Evolutionary conservation across 2,797 vertebrate species (phyloP).

Genomic region (Anas capensis): DNA sequence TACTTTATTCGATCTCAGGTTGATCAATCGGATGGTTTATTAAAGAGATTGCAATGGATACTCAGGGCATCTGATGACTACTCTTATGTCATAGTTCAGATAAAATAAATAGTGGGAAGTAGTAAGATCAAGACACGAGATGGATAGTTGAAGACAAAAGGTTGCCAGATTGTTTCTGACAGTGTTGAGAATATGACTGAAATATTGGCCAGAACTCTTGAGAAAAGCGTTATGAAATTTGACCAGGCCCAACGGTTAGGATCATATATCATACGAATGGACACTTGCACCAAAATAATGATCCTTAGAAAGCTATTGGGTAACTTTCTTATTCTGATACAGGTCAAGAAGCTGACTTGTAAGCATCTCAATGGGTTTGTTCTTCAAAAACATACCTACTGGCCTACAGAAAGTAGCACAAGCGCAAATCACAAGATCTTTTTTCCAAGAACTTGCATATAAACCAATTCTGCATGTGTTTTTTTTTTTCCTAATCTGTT

Average conservation of each 20-base stretch:
- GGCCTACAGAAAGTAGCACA: slow-evolving; percentile 15
- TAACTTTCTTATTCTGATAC: slow-evolving; percentile 28
- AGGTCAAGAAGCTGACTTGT: slow-evolving; percentile 49
- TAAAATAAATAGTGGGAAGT: neutral
- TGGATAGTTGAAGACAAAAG: neutral
- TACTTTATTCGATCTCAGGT: neutral
- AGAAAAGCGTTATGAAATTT: slow-evolving; percentile 38
- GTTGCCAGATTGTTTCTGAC: slow-evolving; percentile 38
- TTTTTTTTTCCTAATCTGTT: neutral
- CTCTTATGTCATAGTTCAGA: slow-evolving; percentile 10
- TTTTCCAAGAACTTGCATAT: neutral
- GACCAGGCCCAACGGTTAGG: slow-evolving; percentile 11
- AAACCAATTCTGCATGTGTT: neutral
- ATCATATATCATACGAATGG: slow-evolving; percentile 7
- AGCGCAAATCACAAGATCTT: neutral
- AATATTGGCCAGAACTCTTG: slow-evolving; percentile 37
- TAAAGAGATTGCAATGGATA: neutral
- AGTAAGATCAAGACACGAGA: neutral
- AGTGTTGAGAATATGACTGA: slow-evolving; percentile 33
- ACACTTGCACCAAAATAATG: slow-evolving; percentile 35
- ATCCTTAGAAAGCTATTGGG: slow-evolving; percentile 19
- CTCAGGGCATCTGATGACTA: neutral
- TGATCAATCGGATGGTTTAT: slow-evolving; percentile 18
- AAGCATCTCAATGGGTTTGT: slow-evolving; percentile 19
- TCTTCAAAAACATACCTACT: neutral